A percentile compares a stretch with the other conserved stretches of the same genome.
Conservation (phyloP, 2,888 invertebrate genomes). For the Unio delphinus region DNA sequence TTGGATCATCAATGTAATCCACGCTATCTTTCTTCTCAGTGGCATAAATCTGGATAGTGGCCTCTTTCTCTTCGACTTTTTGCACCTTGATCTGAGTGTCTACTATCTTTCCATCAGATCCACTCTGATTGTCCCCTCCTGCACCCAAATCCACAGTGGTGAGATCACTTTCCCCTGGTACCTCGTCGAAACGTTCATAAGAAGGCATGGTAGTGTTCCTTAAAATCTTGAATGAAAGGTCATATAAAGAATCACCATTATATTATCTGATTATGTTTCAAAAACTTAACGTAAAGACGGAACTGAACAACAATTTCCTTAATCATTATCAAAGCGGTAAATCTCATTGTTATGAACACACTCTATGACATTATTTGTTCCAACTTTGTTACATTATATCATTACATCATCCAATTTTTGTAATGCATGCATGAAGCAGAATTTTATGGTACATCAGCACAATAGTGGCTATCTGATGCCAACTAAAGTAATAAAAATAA, state of each 20-base stretch:
- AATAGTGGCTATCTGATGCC: too few relatives aligned
- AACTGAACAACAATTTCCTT: too few relatives aligned
- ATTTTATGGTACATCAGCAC: too few relatives aligned
- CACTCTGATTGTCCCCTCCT: too few relatives aligned
- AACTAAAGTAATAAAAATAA: too few relatives aligned
- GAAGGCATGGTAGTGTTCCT: not conserved
- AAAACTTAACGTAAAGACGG: not conserved
- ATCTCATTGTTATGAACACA: too few relatives aligned
- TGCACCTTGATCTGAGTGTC: slow-evolving; percentile 37
- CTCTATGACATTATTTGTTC: too few relatives aligned
- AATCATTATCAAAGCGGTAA: too few relatives aligned
- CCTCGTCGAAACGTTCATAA: not conserved
- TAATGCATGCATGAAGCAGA: too few relatives aligned
- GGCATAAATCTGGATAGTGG: slow-evolving; percentile 34
- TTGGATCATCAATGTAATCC: slow-evolving; percentile 52
- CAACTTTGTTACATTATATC: too few relatives aligned
- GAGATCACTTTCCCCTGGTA: not conserved
- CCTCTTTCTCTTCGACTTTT: slow-evolving; percentile 16
- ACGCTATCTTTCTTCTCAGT: slow-evolving; percentile 26
- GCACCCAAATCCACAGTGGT: not conserved
- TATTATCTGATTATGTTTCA: too few relatives aligned
- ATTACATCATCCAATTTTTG: too few relatives aligned
- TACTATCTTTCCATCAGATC: slow-evolving; percentile 14
- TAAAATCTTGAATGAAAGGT: not conserved
- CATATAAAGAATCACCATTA: not conserved